Evolutionary conservation across 1,140 invertebrate genomes (phyloP).

Genomic region (Macrostomum lignano): DNA sequence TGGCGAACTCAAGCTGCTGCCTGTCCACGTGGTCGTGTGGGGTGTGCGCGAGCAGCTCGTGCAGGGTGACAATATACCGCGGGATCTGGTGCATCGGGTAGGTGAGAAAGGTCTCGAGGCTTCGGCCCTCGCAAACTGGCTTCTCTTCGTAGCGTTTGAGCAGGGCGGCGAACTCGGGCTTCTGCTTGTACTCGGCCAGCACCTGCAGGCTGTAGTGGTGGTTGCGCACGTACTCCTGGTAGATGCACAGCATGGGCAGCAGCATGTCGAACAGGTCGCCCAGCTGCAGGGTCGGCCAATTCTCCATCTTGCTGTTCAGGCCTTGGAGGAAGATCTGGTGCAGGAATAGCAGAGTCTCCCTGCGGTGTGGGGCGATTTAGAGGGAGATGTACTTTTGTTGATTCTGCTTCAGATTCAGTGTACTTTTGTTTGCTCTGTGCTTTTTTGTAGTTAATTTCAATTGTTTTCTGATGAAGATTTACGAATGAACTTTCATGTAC

Average conservation of each 20-base stretch:
- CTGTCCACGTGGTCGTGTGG: constrained; percentile 76
- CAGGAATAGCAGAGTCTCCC: constrained; percentile 65
- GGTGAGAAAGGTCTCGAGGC: constrained; percentile 59
- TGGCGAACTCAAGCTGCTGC: constrained; percentile 54
- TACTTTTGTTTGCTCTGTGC: no score
- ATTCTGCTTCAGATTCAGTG: no score
- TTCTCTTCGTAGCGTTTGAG: constrained; percentile 55
- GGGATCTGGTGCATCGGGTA: constrained; percentile 88
- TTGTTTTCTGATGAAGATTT: no score
- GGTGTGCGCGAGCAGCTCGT: constrained; percentile 62
- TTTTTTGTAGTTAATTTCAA: no score
- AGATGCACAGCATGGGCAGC: constrained; percentile 65
- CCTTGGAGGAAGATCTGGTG: constrained; percentile 82
- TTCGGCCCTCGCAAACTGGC: constrained; percentile 48
- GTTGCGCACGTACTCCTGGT: constrained; percentile 71
- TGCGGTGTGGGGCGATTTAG: no score
- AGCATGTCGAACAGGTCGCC: constrained; percentile 74
- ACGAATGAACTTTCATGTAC: no score
- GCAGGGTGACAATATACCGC: constrained; percentile 61
- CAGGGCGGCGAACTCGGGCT: constrained; percentile 45
- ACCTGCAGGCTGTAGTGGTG: constrained; percentile 73
- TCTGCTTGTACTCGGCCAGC: constrained; percentile 65
- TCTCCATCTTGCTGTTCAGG: constrained; percentile 60
- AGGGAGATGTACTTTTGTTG: no score
- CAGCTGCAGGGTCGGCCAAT: constrained; percentile 60